Percentiles rank a stretch among this genome's conserved stretches.
These are phyloP conservation scores for Erythrocercus mccallii DNA, from an alignment of 2,113 vertebrate genomes.

Conservation along the genomic window DNA sequence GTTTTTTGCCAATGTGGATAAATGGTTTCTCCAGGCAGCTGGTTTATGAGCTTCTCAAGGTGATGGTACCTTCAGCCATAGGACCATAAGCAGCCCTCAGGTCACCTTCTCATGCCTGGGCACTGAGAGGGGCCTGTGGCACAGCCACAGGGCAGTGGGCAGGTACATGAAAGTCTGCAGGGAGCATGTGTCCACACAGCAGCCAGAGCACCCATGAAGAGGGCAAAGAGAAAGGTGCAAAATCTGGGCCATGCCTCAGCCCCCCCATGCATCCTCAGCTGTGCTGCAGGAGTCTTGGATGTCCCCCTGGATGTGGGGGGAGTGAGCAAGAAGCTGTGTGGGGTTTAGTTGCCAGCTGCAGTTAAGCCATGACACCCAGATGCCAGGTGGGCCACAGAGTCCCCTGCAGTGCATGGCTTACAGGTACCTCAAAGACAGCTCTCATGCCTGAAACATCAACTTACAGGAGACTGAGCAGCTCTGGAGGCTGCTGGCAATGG, in stretches of 20 bases:
- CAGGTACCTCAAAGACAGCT: not conserved
- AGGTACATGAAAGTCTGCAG: not conserved
- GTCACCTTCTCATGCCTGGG: not conserved
- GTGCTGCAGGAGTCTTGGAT: not conserved
- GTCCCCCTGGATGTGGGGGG: no score
- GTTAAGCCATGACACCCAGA: not conserved
- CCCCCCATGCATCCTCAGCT: not conserved
- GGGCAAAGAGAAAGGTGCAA: not conserved
- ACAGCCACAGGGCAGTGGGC: not conserved
- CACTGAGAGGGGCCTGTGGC: not conserved
- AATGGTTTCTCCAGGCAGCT: not conserved
- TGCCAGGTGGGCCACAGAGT: not conserved
- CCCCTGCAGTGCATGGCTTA: not conserved
- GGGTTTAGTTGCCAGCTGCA: not conserved
- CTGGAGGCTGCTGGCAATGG: not conserved
- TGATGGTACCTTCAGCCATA: not conserved
- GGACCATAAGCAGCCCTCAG: not conserved
- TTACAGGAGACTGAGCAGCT: not conserved
- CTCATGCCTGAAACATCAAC: not conserved
- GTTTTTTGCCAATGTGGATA: not conserved
- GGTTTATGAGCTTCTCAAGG: not conserved
- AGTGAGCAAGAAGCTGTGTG: not conserved
- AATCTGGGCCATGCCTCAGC: not conserved
- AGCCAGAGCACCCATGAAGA: not conserved
- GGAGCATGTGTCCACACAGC: rapidly evolving